phyloP scores from a whole-genome alignment of 2,113 vertebrate genomes.

The Chlorodrepanis virens region DNA sequence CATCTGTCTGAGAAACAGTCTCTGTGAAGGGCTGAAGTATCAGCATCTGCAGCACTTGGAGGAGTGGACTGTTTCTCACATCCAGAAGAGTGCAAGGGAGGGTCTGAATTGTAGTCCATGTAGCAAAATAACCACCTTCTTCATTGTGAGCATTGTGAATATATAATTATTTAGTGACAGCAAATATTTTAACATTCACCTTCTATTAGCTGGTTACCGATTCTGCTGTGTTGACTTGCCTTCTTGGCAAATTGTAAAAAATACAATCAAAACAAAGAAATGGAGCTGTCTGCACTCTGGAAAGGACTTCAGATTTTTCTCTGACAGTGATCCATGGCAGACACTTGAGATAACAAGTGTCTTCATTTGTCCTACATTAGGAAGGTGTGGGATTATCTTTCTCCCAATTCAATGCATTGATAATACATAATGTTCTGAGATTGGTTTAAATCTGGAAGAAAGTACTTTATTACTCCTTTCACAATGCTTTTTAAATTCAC shows the following conservation, averaged over 20 bases:
- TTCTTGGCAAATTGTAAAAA: constrained; percentile 1
- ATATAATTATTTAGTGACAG: constrained; percentile 6
- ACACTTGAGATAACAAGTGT: not conserved
- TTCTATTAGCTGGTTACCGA: not conserved
- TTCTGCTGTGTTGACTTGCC: not conserved
- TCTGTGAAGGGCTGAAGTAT: not conserved
- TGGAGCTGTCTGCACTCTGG: not conserved
- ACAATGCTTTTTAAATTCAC: not conserved
- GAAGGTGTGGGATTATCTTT: constrained; percentile 5
- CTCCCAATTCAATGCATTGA: not conserved
- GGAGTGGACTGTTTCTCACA: not conserved
- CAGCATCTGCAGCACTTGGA: not conserved
- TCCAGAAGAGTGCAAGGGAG: not conserved
- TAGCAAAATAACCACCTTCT: not conserved
- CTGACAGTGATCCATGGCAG: not conserved
- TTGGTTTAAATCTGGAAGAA: not conserved
- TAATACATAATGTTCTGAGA: not conserved
- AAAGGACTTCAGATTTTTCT: not conserved
- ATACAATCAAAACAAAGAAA: not conserved
- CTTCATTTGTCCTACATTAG: constrained; percentile 10
- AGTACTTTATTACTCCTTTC: not conserved
- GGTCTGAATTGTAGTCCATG: not conserved
- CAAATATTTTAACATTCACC: not conserved
- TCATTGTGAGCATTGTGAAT: not conserved
- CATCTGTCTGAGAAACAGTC: not conserved